Base-by-base conservation (phyloP, 1,140 invertebrate species). In the Ylistrum balloti region DNA sequence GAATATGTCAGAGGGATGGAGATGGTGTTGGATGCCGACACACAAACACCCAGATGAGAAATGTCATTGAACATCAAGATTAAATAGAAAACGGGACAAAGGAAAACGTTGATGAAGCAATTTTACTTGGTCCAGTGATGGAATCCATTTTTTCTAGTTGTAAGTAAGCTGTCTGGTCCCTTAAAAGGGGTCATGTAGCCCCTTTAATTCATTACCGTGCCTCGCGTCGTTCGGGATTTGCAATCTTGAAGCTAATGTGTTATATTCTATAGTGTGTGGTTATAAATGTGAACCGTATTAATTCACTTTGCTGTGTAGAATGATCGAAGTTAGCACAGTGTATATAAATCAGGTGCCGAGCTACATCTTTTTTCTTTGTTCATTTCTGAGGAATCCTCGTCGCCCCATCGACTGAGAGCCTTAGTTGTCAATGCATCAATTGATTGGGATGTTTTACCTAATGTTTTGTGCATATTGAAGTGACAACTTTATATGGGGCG, bases 281-380 rank as follows among this genome's bases (percentile, higher is more conserved):
- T 74, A 74, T 74, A 74, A 74, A 74, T 74, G 56, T 74, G 22
- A 28, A 74, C 56, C 56, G 28, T 74, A 74, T 74, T 74, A 74
- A 74, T 74, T 74, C 56, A 74, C 56, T 74, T 74, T 74, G 11
- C 56, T 74, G 56, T 74, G 56, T 74, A 74, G 56, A 74, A 74
- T 74, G 56, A 74, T 74, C 56, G 56, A 74, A 74, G 56, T 74
- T 74, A n/a, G 56, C 56, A 74, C 22, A 28, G 56, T 74, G 56
- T 74, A 74, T 74, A 74, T 74, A 74, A 74, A 74, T 74, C 56
- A 74, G 56, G 56, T 74, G 56, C 56, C 56, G 0, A 28, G 56
- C 56, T 74, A 74, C 56, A 74, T 74, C 56, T 74, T 74, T 74
- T 74, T 74, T 74, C 56, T 74, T 74, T 74, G n/a, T 74, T 74